These are phyloP conservation scores for Adelosebastes latens DNA, from an alignment of 2,797 vertebrate genomes.

Conservation along the genomic window DNA sequence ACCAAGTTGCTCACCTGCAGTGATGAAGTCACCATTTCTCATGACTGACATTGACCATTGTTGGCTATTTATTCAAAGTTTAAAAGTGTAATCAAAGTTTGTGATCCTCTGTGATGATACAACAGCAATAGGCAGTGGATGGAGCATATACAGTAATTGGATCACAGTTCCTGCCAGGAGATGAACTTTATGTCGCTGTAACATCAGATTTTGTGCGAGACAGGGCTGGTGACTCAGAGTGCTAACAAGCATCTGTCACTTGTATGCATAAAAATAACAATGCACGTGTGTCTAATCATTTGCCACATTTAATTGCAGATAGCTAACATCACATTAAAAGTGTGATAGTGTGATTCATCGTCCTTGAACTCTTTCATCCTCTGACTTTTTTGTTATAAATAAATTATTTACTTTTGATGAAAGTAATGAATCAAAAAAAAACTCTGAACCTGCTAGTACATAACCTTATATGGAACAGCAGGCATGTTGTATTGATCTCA, in stretches of 20 bases:
- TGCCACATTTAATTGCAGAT: not conserved
- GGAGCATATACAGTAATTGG: not conserved
- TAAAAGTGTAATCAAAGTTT: slow-evolving; percentile 6
- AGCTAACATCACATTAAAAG: not conserved
- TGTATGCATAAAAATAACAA: not conserved
- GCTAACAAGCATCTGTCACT: not conserved
- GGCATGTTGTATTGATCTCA: not conserved
- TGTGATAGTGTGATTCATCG: no score
- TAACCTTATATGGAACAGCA: not conserved
- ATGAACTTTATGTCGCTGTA: not conserved
- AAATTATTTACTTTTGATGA: not conserved
- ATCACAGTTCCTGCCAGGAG: not conserved
- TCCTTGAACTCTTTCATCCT: not conserved
- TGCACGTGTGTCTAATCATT: not conserved
- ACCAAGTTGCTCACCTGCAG: not conserved
- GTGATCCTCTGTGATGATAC: not conserved
- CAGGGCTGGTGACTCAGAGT: not conserved
- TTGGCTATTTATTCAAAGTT: not conserved
- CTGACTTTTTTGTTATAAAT: not conserved
- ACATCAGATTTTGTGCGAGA: not conserved
- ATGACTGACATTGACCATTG: not conserved
- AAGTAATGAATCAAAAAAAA: not conserved
- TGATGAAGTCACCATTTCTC: not conserved
- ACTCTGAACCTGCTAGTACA: not conserved
- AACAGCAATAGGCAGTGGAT: not conserved